phyloP scores from a whole-genome alignment of 2,113 vertebrate genomes.

The Hemibates koningsi region DNA sequence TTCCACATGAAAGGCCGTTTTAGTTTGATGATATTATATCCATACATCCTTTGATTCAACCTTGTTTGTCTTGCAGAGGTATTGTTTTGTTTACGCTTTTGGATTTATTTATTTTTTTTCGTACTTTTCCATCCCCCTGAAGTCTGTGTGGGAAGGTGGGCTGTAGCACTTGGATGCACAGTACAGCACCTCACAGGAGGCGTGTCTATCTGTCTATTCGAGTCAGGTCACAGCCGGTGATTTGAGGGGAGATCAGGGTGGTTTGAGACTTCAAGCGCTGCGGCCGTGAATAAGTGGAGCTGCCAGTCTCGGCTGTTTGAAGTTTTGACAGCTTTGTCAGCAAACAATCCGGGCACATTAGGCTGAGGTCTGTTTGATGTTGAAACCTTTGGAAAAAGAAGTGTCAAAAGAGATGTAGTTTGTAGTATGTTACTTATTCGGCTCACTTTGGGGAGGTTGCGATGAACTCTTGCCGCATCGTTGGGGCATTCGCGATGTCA shows the following conservation, averaged over 20 bases:
- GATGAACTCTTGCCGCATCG: slow-evolving; percentile 19
- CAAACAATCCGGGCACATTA: slow-evolving; percentile 65
- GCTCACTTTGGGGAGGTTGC: slow-evolving; percentile 28
- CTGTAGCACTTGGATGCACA: slow-evolving; percentile 6
- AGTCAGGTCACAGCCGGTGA: slow-evolving; percentile 51
- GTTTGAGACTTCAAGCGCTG: slow-evolving; percentile 51
- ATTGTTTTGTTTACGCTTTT: slow-evolving; percentile 29
- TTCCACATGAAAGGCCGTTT: background rate
- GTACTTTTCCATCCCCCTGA: slow-evolving; percentile 14
- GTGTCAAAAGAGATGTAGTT: slow-evolving; percentile 41
- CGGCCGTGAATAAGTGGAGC: slow-evolving; percentile 41
- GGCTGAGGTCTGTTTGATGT: slow-evolving; percentile 61
- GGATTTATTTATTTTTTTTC: background rate
- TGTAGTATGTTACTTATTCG: slow-evolving; percentile 7
- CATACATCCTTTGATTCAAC: background rate
- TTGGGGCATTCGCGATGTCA: slow-evolving; percentile 39
- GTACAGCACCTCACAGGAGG: slow-evolving; percentile 46
- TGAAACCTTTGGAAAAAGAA: slow-evolving; percentile 31
- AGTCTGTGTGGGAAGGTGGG: slow-evolving; percentile 46
- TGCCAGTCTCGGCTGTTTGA: slow-evolving; percentile 65
- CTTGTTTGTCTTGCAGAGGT: slow-evolving; percentile 24
- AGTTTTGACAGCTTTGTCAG: slow-evolving; percentile 71
- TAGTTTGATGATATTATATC: background rate
- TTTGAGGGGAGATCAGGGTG: slow-evolving; percentile 56
- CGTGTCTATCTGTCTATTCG: slow-evolving; percentile 65